Conservation (phyloP, 2,797 vertebrate genomes). For the Sebastes iracundus region DNA sequence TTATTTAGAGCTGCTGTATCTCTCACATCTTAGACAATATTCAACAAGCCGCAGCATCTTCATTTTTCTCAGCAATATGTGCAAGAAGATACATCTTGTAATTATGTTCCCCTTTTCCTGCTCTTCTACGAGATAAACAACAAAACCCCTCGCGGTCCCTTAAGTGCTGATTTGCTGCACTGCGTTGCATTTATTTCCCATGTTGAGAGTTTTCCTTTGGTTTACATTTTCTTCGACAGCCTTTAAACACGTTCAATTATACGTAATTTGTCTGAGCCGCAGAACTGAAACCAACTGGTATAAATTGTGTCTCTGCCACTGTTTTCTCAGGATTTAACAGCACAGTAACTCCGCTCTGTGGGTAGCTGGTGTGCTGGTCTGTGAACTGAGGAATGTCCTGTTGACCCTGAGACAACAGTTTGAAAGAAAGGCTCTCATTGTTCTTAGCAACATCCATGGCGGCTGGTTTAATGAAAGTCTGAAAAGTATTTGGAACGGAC, state of each 20-base stretch:
- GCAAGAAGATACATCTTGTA: slow-evolving; percentile 18
- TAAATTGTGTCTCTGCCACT: slow-evolving; percentile 24
- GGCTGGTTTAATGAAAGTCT: slow-evolving; percentile 73
- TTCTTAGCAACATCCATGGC: slow-evolving; percentile 56
- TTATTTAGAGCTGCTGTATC: not conserved
- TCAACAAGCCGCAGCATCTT: not conserved
- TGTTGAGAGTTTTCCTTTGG: slow-evolving; percentile 29
- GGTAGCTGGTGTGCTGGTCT: slow-evolving; percentile 52
- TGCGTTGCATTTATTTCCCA: slow-evolving; percentile 38
- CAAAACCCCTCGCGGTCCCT: slow-evolving; percentile 17
- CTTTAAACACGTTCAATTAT: slow-evolving; percentile 42
- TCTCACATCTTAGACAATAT: not conserved
- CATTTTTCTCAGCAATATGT: slow-evolving; percentile 17
- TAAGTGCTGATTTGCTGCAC: slow-evolving; percentile 28
- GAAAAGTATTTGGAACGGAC: slow-evolving; percentile 52
- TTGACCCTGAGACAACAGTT: slow-evolving; percentile 73
- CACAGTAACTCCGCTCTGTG: slow-evolving; percentile 49
- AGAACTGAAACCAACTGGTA: slow-evolving; percentile 20
- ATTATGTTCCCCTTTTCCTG: slow-evolving; percentile 15
- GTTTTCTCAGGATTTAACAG: slow-evolving; percentile 56
- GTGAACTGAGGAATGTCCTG: slow-evolving; percentile 74
- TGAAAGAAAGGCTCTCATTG: slow-evolving; percentile 75
- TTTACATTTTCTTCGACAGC: slow-evolving; percentile 35
- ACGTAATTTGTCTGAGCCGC: slow-evolving; percentile 28
- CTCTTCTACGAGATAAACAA: slow-evolving; percentile 33